phyloP scores from a whole-genome alignment of 2,113 vertebrate genomes.

The Octodon degus region DNA sequence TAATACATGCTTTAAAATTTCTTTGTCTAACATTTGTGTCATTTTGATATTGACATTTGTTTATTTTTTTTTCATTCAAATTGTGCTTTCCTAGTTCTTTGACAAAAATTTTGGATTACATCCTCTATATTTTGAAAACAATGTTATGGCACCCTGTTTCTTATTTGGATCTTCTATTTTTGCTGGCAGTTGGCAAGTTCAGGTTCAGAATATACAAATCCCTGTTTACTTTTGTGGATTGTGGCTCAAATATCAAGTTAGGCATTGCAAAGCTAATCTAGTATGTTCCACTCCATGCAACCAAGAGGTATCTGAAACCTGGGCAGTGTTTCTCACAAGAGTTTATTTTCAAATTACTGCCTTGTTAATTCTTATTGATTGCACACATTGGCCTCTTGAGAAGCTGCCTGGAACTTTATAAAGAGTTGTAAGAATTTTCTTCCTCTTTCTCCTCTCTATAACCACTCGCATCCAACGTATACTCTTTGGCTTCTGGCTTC shows the following conservation, averaged over 20 bases:
- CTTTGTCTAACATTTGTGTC: conserved; percentile 51
- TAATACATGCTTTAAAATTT: conserved; percentile 38
- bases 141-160: conserved; percentile 58
- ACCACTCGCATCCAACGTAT: too few species aligned
- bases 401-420: not conserved
- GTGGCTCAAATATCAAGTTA: conserved; percentile 53
- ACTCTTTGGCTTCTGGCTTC: not conserved
- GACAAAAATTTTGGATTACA: conserved; percentile 59
- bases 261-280: not conserved
- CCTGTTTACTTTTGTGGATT: conserved; percentile 51
- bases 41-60: conserved; percentile 67
- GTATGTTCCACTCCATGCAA: not conserved
- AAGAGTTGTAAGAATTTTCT: not conserved
- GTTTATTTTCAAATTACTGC: conserved; percentile 16
- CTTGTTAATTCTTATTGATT: not conserved
- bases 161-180: conserved; percentile 73
- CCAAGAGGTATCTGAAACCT: not conserved
- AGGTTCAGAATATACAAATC: conserved; percentile 55
- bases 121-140: conserved; percentile 50
- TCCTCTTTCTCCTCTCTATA: not conserved
- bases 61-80: conserved; percentile 39
- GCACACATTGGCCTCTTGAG: not conserved
- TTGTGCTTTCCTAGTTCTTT: conserved; percentile 64
- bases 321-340: not conserved
- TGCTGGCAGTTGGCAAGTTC: conserved; percentile 58